Percentiles rank a stretch among this genome's conserved stretches.
Evolutionary conservation across 2,797 vertebrate species (phyloP).

Genomic region (Salmo trutta): DNA sequence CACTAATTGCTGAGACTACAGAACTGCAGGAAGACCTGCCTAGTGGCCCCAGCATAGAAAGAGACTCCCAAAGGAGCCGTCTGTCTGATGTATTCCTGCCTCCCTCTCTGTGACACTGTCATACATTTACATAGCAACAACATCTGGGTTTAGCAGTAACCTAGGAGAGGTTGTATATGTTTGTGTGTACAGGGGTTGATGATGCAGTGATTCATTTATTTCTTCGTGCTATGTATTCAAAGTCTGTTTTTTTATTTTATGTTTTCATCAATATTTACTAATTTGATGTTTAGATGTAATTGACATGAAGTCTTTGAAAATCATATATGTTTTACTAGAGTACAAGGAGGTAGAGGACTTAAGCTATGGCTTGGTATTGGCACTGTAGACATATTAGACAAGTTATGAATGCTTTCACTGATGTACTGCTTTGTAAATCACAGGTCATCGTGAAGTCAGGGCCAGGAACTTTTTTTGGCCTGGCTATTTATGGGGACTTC

Average conservation of each 20-base stretch:
- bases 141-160: slow-evolving; percentile 77
- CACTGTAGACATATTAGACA: neutral
- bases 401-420: neutral
- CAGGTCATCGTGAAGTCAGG: slow-evolving; percentile 95
- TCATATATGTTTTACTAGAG: neutral
- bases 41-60: slow-evolving; percentile 47
- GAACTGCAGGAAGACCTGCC: slow-evolving; percentile 63
- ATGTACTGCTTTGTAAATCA: slow-evolving; percentile 22
- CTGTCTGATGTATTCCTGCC: slow-evolving; percentile 73
- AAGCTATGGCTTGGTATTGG: neutral
- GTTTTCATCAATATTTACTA: neutral
- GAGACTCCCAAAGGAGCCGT: slow-evolving; percentile 64
- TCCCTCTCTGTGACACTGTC: slow-evolving; percentile 69
- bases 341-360: neutral
- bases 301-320: neutral
- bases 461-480: slow-evolving; percentile 92
- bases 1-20: slow-evolving; percentile 70
- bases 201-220: neutral
- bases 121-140: slow-evolving; percentile 68
- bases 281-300: neutral
- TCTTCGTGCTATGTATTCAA: neutral
- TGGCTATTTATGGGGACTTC: slow-evolving; percentile 91
- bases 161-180: slow-evolving; percentile 36
- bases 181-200: neutral
- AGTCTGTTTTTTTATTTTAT: neutral